Percentiles rank a stretch among this genome's conserved stretches.
Conservation (phyloP, 2,888 invertebrate genomes). For the Yponomeuta plumbellus region DNA sequence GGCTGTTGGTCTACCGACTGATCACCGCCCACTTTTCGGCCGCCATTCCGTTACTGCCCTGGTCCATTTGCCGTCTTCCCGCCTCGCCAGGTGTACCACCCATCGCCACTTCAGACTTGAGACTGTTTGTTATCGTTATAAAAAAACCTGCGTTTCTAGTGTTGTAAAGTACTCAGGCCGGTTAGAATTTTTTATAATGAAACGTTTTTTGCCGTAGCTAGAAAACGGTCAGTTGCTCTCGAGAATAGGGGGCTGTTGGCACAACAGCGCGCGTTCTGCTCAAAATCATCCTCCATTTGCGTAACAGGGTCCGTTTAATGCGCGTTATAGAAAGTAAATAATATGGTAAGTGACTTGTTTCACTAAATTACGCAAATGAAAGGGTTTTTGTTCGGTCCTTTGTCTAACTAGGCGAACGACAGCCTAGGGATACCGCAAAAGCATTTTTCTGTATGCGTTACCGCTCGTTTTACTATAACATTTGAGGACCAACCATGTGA, state of each 20-base stretch:
- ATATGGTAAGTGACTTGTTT: not conserved
- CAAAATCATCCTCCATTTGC: not conserved
- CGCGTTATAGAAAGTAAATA: constrained; percentile 1
- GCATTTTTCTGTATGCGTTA: not conserved
- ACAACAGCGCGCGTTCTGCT: not conserved
- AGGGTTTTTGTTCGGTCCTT: not conserved
- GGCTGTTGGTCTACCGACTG: no score
- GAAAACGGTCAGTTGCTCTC: not conserved
- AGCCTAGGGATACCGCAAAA: not conserved
- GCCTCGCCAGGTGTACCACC: no score
- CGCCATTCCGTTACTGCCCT: no score
- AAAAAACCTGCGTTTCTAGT: no score
- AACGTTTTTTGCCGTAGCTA: not conserved
- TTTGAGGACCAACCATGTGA: not conserved
- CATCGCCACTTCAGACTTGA: no score
- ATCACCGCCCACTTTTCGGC: no score
- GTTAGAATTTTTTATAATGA: no score
- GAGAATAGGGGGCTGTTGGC: not conserved
- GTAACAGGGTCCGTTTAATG: not conserved
- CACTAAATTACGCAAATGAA: not conserved
- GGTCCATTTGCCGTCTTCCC: no score
- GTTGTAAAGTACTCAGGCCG: no score
- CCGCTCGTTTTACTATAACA: not conserved
- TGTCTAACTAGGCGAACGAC: not conserved
- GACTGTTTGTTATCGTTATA: no score